Conservation (phyloP, 92 coral and sea anemone species). For the Porites lobata region DNA sequence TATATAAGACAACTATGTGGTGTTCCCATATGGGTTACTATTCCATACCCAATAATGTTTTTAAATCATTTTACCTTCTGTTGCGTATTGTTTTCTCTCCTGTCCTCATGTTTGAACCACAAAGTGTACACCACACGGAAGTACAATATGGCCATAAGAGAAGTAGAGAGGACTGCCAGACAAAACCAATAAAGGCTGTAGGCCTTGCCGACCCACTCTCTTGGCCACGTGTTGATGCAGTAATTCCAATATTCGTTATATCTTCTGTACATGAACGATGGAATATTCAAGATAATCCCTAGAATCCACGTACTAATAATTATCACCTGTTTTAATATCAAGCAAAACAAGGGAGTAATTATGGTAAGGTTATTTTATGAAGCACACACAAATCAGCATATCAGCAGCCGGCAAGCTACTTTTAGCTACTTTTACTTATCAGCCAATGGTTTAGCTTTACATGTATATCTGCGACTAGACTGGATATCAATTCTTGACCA, state of each 20-base stretch:
- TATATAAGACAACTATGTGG: no score
- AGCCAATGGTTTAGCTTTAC: no score
- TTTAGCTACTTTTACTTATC: no score
- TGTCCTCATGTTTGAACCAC: background rate
- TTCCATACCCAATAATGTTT: no score
- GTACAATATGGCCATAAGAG: slow-evolving; percentile 7
- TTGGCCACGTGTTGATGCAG: background rate
- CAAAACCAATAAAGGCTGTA: background rate
- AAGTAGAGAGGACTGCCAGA: background rate
- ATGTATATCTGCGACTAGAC: no score
- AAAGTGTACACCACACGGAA: slow-evolving; percentile 9
- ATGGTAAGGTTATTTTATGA: no score
- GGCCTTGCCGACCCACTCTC: slow-evolving; percentile 2
- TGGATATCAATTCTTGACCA: no score
- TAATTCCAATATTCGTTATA: background rate
- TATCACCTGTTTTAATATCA: background rate
- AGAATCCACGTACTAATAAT: slow-evolving; percentile 1
- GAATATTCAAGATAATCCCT: background rate
- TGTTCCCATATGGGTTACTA: no score
- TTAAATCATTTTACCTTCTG: background rate
- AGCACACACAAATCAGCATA: no score
- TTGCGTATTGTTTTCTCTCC: background rate
- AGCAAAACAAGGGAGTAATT: background rate
- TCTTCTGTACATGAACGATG: background rate
- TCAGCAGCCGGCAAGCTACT: no score